Conservation (phyloP, 2,113 vertebrate species). For the Machaerirhynchus nigripectus region DNA sequence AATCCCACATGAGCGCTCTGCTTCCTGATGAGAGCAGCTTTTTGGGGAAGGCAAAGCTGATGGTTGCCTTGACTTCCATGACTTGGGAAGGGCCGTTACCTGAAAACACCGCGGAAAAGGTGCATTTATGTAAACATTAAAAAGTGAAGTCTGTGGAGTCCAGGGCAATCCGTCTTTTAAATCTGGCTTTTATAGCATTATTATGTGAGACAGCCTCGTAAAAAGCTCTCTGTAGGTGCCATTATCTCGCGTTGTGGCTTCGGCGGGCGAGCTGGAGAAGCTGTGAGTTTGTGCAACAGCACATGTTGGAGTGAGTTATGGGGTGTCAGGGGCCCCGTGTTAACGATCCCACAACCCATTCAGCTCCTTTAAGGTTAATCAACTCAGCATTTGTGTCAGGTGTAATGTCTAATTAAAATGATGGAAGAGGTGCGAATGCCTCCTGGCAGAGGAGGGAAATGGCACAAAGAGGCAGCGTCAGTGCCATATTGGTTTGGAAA, state of each 20-base stretch:
- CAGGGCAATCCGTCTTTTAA: conserved; percentile 66
- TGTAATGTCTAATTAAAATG: conserved; percentile 84
- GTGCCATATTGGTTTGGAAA: conserved; percentile 83
- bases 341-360: conserved; percentile 76
- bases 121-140: conserved; percentile 73
- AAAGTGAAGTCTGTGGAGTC: conserved; percentile 64
- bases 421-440: conserved; percentile 68
- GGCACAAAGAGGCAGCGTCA: conserved; percentile 67
- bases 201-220: conserved; percentile 63
- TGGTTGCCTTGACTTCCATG: neutral
- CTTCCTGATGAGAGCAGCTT: neutral
- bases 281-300: conserved; percentile 72
- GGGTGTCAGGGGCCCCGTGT: conserved; percentile 73
- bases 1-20: neutral
- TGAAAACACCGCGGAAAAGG: neutral
- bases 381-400: conserved; percentile 82
- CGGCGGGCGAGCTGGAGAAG: conserved; percentile 56
- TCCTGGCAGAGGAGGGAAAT: conserved; percentile 75
- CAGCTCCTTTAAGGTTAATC: conserved; percentile 83
- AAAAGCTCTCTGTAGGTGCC: conserved; percentile 73
- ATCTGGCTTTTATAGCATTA: conserved; percentile 62
- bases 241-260: conserved; percentile 54
- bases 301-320: conserved; percentile 76
- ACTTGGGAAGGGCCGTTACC: neutral
- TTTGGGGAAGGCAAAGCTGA: neutral